Percentiles rank a stretch among this genome's conserved stretches.
Evolutionary conservation across 2,888 invertebrate genomes (phyloP).

Genomic region (Lepidonotus clava): DNA sequence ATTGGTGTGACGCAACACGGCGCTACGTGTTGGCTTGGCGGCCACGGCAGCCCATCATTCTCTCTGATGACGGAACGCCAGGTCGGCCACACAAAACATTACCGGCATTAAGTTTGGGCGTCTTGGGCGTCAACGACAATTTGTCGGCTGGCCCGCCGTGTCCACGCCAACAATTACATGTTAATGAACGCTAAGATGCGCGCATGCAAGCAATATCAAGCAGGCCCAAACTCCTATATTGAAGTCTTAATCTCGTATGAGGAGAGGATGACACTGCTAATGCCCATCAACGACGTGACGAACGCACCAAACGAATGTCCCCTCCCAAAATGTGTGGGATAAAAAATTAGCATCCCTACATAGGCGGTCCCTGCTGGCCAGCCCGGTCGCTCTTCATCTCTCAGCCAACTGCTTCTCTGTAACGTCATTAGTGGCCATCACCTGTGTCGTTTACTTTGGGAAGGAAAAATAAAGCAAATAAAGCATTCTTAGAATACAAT

Average conservation of each 20-base stretch:
- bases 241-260: conserved; percentile 43
- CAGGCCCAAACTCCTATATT: conserved; percentile 4
- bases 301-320: background rate
- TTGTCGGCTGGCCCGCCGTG: background rate
- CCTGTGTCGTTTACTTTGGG: background rate
- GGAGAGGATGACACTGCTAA: background rate
- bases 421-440: background rate
- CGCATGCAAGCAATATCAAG: background rate
- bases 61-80: background rate
- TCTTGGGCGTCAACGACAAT: conserved; percentile 26
- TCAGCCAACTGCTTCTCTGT: background rate
- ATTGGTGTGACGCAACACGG: conserved; percentile 34
- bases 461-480: background rate
- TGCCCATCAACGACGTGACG: background rate
- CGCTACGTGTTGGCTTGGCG: background rate
- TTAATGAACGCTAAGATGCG: conserved; percentile 15
- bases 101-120: conserved; percentile 46
- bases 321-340: conserved; percentile 10
- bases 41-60: background rate
- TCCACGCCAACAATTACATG: conserved; percentile 37
- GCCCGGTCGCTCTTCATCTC: too few relatives aligned
- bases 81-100: conserved; percentile 14
- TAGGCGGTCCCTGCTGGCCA: too few relatives aligned
- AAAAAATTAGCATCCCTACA: background rate
- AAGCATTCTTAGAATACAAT: background rate